Evolutionary conservation across 2,888 invertebrate genomes (phyloP).

Genomic region (Cheilosia urbana): DNA sequence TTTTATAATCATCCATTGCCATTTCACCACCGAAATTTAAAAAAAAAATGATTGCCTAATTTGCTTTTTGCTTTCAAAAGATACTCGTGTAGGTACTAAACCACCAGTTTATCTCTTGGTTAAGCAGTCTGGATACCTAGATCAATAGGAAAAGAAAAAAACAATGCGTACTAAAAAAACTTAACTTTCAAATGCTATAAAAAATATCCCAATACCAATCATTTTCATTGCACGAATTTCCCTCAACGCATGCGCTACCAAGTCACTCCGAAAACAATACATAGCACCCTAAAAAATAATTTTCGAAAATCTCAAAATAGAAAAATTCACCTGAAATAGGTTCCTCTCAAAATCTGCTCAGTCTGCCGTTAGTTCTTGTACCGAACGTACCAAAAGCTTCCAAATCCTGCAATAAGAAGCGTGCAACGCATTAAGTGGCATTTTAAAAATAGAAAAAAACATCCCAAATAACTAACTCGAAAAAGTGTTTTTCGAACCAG

Average conservation of each 20-base stretch:
- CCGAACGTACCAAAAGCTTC: conserved; percentile 37
- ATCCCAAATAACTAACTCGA: conserved; percentile 61
- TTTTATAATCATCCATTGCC: too few relatives aligned
- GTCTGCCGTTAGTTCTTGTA: conserved; percentile 51
- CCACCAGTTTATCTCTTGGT: too few relatives aligned
- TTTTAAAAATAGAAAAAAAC: conserved; percentile 68
- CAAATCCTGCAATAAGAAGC: conserved; percentile 13
- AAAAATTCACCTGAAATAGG: conserved; percentile 52
- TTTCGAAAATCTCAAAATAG: conserved; percentile 71
- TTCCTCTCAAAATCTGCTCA: conserved; percentile 40
- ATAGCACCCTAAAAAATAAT: conserved; percentile 21
- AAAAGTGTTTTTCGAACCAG: conserved; percentile 24
- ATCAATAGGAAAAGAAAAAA: too few relatives aligned
- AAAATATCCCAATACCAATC: not conserved
- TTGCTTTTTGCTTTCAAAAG: too few relatives aligned
- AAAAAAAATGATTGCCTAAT: too few relatives aligned
- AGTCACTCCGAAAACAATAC: conserved; percentile 47
- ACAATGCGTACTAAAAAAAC: too few relatives aligned
- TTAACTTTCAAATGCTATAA: not conserved
- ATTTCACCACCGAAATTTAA: too few relatives aligned
- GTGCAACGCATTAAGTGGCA: conserved; percentile 62
- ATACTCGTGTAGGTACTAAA: too few relatives aligned
- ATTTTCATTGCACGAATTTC: not conserved
- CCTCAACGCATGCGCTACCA: conserved; percentile 41
- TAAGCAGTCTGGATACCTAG: too few relatives aligned